These are phyloP conservation scores for Eurois occulta DNA, from an alignment of 2,888 invertebrate genomes.

Conservation along the genomic window DNA sequence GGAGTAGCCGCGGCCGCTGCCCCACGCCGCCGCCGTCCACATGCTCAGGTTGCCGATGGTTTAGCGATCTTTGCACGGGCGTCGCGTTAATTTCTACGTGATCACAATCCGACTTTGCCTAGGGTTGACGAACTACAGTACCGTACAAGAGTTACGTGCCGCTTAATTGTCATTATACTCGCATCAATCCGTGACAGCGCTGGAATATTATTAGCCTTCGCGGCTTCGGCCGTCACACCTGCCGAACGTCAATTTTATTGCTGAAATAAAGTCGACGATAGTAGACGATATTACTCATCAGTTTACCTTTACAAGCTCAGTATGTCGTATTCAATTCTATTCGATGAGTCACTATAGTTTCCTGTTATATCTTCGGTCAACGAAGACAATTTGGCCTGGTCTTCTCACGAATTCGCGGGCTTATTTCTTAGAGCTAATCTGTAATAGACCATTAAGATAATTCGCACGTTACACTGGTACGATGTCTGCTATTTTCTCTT, in stretches of 20 bases:
- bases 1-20: not conserved
- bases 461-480: conserved; percentile 31
- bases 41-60: conserved; percentile 42
- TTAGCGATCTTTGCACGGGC: conserved; percentile 73
- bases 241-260: conserved; percentile 4
- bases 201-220: conserved; percentile 23
- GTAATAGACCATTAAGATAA: conserved; percentile 12
- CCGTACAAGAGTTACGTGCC: conserved; percentile 70
- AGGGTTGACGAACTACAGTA: conserved; percentile 83
- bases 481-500: conserved; percentile 65
- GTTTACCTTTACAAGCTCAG: conserved; percentile 54
- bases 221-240: not conserved
- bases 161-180: conserved; percentile 65
- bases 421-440: conserved; percentile 5
- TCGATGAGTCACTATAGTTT: conserved; percentile 35
- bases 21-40: conserved; percentile 4
- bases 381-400: not conserved
- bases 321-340: conserved; percentile 19
- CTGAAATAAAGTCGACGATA: conserved; percentile 23
- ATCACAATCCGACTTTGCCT: conserved; percentile 71
- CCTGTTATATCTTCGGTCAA: conserved; percentile 8
- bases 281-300: conserved; percentile 32
- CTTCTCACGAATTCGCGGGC: not conserved
- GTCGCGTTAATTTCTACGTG: conserved; percentile 82
- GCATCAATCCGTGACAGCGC: conserved; percentile 62